These are phyloP conservation scores for Leptinotarsa tumamoca DNA, from an alignment of 2,888 invertebrate genomes.

Conservation along the genomic window DNA sequence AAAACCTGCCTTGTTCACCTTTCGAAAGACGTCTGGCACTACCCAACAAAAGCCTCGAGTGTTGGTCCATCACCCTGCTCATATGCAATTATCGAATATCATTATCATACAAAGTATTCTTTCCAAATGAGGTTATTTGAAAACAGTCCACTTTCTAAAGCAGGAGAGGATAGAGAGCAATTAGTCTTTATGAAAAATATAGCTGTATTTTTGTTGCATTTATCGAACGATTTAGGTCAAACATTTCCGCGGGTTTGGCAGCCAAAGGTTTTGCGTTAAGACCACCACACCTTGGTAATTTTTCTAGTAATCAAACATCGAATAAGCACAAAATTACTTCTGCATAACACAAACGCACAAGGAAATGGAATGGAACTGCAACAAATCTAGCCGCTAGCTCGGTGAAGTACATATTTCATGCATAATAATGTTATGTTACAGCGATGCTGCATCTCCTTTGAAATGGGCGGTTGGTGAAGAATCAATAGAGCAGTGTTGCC, in stretches of 20 bases:
- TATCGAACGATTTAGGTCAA: neutral
- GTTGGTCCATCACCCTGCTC: no score
- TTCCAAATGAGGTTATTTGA: neutral
- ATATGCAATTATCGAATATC: no score
- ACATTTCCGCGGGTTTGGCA: neutral
- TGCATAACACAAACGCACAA: neutral
- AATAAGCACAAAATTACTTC: neutral
- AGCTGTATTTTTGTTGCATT: neutral
- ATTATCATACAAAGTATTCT: no score
- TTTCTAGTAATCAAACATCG: neutral
- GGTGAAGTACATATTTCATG: no score
- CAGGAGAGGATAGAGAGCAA: neutral
- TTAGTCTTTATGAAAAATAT: no score
- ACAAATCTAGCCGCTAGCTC: constrained; percentile 4
- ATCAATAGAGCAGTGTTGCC: no score
- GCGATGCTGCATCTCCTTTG: no score
- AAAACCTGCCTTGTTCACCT: no score
- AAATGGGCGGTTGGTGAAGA: no score
- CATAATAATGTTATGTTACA: no score
- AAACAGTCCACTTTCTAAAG: neutral
- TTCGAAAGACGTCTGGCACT: no score
- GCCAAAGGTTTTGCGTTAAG: constrained; percentile 2
- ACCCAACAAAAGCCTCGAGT: no score
- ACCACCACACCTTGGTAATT: neutral
- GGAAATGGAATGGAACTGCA: neutral